phyloP scores from a whole-genome alignment of 1,140 invertebrate species.

The Zophobas morio region DNA sequence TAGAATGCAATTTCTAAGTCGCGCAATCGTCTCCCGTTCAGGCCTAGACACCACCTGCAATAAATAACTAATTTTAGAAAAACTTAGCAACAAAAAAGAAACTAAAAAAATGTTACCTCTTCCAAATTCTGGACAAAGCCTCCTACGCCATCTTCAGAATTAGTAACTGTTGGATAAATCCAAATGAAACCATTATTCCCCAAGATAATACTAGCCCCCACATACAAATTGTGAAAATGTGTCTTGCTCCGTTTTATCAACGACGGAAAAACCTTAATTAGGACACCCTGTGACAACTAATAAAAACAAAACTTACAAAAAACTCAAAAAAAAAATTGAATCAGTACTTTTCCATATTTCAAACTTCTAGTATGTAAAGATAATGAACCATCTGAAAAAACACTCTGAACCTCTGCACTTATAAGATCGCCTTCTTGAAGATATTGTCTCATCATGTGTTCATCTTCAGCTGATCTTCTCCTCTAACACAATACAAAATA shows the following conservation, averaged over 20 bases:
- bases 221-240: conserved; percentile 95
- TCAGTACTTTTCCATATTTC: conserved; percentile 93
- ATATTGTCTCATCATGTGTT: conserved; percentile 96
- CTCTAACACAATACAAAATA: conserved; percentile 73
- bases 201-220: conserved; percentile 92
- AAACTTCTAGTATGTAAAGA: conserved; percentile 96
- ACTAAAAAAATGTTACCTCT: conserved; percentile 67
- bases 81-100: conserved; percentile 40
- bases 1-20: conserved; percentile 91
- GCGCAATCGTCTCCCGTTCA: conserved; percentile 87
- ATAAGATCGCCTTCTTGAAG: conserved; percentile 97
- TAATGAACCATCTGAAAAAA: conserved; percentile 91
- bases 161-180: conserved; percentile 83
- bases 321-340: conserved; percentile 29
- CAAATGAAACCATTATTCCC: conserved; percentile 98
- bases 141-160: conserved; percentile 80
- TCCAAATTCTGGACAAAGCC: conserved; percentile 88
- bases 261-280: conserved; percentile 94
- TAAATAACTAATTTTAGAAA: conserved; percentile 61
- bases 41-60: conserved; percentile 75
- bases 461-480: conserved; percentile 94
- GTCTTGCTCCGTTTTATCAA: conserved; percentile 95
- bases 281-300: conserved; percentile 85
- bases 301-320: too few species aligned
- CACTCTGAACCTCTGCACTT: conserved; percentile 96